Evolutionary conservation across 2,888 invertebrate genomes (phyloP).

Genomic region (Ypsolopha sequella): DNA sequence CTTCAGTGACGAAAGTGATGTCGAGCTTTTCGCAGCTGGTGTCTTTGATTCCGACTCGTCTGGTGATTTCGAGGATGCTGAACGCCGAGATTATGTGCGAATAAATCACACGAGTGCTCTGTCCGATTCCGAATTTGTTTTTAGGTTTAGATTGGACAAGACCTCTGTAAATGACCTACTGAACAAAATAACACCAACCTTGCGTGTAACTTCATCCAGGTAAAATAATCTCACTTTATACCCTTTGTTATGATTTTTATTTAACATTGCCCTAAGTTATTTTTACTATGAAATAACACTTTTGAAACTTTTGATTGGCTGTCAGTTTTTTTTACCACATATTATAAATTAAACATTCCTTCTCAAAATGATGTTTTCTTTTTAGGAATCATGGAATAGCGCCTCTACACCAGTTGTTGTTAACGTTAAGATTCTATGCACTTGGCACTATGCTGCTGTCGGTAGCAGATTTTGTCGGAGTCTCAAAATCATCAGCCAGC

Average conservation of each 20-base stretch:
- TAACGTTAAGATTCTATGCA: slow-evolving; percentile 18
- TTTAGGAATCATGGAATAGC: slow-evolving; percentile 15
- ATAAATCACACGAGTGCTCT: neutral
- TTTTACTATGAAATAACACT: neutral
- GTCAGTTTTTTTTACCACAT: neutral
- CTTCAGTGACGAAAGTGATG: slow-evolving; percentile 1
- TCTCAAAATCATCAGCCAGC: slow-evolving; percentile 3
- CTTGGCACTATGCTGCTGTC: slow-evolving; percentile 17
- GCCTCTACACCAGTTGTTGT: slow-evolving; percentile 15
- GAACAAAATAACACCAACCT: neutral
- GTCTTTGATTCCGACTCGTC: neutral
- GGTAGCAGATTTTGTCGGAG: slow-evolving; percentile 18
- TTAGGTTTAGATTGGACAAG: slow-evolving; percentile 1
- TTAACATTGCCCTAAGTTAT: too few species aligned
- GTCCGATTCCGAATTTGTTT: neutral
- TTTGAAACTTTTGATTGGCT: neutral
- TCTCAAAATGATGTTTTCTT: neutral
- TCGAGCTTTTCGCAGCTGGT: neutral
- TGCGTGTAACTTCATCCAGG: neutral
- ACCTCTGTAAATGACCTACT: neutral
- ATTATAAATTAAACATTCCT: neutral
- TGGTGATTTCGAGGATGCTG: neutral
- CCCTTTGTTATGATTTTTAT: slow-evolving; percentile 1
- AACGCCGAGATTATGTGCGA: neutral
- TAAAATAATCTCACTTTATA: neutral